Evolutionary conservation across 2,888 invertebrate species (phyloP).

Genomic region (Cantharis flavilabris): DNA sequence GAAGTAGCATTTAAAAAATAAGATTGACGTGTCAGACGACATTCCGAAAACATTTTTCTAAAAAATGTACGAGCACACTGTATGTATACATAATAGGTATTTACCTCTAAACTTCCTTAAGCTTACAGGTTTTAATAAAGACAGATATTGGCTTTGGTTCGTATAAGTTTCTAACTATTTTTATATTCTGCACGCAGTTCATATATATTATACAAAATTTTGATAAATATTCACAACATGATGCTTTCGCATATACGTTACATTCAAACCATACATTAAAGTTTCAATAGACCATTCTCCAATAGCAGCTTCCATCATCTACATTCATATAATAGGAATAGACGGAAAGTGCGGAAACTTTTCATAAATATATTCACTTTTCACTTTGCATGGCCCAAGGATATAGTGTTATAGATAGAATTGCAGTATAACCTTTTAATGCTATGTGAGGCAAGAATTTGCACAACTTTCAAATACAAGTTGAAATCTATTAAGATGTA

Average conservation of each 20-base stretch:
- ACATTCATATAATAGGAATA: slow-evolving; percentile 39
- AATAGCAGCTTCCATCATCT: slow-evolving; percentile 35
- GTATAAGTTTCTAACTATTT: slow-evolving; percentile 12
- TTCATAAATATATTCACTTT: slow-evolving; percentile 41
- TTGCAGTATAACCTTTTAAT: slow-evolving; percentile 17
- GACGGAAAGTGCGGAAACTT: slow-evolving; percentile 39
- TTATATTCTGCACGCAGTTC: slow-evolving; percentile 18
- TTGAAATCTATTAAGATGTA: neutral
- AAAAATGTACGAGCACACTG: too few relatives aligned
- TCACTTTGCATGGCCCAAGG: slow-evolving; percentile 40
- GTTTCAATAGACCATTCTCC: slow-evolving; percentile 35
- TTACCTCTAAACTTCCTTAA: neutral
- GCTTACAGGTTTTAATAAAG: neutral
- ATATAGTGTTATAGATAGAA: slow-evolving; percentile 21
- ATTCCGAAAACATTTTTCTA: too few relatives aligned
- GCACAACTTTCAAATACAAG: neutral
- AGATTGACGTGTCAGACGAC: too few relatives aligned
- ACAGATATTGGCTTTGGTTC: neutral
- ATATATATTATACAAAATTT: slow-evolving; percentile 19
- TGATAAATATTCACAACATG: slow-evolving; percentile 29
- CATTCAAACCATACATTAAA: slow-evolving; percentile 37
- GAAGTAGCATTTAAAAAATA: too few relatives aligned
- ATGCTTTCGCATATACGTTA: slow-evolving; percentile 36
- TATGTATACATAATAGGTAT: neutral
- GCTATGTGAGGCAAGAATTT: neutral